phyloP scores from a whole-genome alignment of 2,888 invertebrate genomes.

The Spisula solida region DNA sequence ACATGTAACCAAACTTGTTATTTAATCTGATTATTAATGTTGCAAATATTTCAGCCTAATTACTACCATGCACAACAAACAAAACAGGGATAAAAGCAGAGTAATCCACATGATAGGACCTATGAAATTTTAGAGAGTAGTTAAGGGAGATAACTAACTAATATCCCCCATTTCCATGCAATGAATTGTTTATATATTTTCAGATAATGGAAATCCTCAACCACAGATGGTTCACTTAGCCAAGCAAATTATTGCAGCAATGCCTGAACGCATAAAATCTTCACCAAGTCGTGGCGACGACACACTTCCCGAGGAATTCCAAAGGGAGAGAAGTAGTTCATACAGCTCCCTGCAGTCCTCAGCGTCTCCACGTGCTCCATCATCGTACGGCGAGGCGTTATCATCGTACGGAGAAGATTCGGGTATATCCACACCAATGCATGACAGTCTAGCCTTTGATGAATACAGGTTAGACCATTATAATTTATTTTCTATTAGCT shows the following conservation, averaged over 20 bases:
- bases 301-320: conserved; percentile 69
- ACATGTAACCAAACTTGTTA: too few relatives aligned
- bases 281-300: conserved; percentile 83
- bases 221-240: conserved; percentile 92
- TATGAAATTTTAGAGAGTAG: too few relatives aligned
- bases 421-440: conserved; percentile 87
- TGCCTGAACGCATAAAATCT: conserved; percentile 99
- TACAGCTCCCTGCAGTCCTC: conserved; percentile 89
- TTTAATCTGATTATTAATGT: too few relatives aligned
- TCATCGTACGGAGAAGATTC: conserved; percentile 88
- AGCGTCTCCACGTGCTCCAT: conserved; percentile 80
- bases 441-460: conserved; percentile 85
- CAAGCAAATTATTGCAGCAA: conserved; percentile 99
- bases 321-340: conserved; percentile 91
- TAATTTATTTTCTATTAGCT: background rate
- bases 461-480: conserved; percentile 84
- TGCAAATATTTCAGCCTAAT: too few relatives aligned
- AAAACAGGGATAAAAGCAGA: too few relatives aligned
- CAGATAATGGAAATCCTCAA: conserved; percentile 75
- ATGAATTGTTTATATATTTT: background rate
- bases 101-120: too few relatives aligned
- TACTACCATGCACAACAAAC: too few relatives aligned
- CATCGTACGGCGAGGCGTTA: conserved; percentile 44
- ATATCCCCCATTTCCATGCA: too few relatives aligned
- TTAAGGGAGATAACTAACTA: too few relatives aligned